Evolutionary conservation across 2,113 vertebrate genomes (phyloP).

Genomic region (Ciconia boyciana): DNA sequence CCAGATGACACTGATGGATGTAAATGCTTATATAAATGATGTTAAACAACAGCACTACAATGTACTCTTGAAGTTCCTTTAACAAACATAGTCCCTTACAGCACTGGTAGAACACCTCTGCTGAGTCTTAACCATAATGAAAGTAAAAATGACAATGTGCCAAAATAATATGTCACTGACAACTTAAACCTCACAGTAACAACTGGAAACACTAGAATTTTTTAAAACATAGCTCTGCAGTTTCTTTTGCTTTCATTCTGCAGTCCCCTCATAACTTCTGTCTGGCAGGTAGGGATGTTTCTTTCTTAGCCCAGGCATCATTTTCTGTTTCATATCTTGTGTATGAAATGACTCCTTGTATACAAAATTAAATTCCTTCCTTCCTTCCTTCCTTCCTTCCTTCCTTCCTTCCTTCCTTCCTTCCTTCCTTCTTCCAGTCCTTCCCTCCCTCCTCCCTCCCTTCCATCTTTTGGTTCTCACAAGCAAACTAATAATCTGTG

Average conservation of each 20-base stretch:
- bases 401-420: not conserved
- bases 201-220: not conserved
- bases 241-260: not conserved
- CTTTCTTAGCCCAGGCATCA: not conserved
- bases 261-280: not conserved
- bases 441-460: not conserved
- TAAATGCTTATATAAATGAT: constrained; percentile 2
- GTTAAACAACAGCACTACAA: not conserved
- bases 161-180: constrained; percentile 20
- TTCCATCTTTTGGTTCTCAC: not conserved
- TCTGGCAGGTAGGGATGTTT: not conserved
- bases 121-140: not conserved
- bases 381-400: not conserved
- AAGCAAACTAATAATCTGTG: not conserved
- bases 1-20: not conserved
- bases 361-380: not conserved
- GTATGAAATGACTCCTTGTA: not conserved
- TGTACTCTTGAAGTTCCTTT: not conserved
- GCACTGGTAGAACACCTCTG: not conserved
- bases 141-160: constrained; percentile 21
- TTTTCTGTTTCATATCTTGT: not conserved
- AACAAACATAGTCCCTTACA: not conserved
- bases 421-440: not conserved
- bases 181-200: not conserved
- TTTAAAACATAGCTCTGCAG: not conserved